These are phyloP conservation scores for Tupaia tana DNA, from an alignment of 2,113 vertebrate species.

Conservation along the genomic window DNA sequence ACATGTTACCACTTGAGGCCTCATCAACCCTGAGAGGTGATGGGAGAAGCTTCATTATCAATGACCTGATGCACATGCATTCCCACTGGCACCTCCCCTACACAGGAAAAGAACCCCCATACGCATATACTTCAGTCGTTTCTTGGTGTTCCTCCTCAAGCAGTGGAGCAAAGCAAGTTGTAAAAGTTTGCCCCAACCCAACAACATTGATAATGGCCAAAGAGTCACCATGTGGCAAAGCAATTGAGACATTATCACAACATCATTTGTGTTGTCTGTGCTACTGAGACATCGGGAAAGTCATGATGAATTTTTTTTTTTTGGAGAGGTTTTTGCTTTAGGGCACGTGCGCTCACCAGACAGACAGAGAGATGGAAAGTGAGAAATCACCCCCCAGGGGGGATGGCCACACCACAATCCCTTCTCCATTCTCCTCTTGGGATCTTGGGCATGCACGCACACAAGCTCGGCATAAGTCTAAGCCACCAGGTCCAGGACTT, in stretches of 20 bases:
- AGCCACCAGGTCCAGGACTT: too few relatives aligned
- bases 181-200: neutral
- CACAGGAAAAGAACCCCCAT: neutral
- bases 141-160: neutral
- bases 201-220: neutral
- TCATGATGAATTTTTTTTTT: too few relatives aligned
- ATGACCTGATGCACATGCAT: neutral
- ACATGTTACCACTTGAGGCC: neutral
- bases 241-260: constrained; percentile 16
- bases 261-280: neutral
- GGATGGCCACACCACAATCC: too few relatives aligned
- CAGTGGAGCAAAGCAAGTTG: neutral
- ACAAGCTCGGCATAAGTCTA: fast-evolving
- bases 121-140: neutral
- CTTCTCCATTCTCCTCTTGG: too few relatives aligned
- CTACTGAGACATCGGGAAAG: neutral
- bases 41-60: neutral
- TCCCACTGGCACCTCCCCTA: neutral
- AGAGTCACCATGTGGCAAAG: neutral
- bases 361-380: too few relatives aligned
- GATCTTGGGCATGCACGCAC: too few relatives aligned
- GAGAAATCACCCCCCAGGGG: too few relatives aligned
- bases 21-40: neutral
- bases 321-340: too few relatives aligned
- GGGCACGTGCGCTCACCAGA: too few relatives aligned